A percentile compares a stretch with the other conserved stretches of the same genome.
These are phyloP conservation scores for Podarcis lilfordi DNA, from an alignment of 2,797 vertebrate genomes.

Conservation along the genomic window DNA sequence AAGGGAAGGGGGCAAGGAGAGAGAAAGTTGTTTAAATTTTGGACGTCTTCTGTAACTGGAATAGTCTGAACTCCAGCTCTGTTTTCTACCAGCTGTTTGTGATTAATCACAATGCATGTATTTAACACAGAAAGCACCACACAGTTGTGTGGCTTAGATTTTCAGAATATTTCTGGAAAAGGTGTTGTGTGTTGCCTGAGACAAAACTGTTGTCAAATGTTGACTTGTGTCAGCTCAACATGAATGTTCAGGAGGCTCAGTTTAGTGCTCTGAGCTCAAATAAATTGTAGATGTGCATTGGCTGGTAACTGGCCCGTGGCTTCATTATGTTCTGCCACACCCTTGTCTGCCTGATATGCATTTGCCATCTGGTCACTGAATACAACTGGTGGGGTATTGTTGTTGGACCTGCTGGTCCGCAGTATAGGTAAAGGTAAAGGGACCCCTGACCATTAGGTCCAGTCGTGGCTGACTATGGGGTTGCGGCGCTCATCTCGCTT, in stretches of 20 bases:
- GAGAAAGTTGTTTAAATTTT: slow-evolving; percentile 51
- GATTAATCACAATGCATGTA: slow-evolving; percentile 9
- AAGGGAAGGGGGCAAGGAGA: background rate
- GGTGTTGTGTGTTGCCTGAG: background rate
- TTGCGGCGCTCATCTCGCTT: no score
- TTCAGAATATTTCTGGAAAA: slow-evolving; percentile 32
- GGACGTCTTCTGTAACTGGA: background rate
- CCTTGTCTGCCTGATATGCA: background rate
- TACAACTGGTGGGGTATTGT: background rate
- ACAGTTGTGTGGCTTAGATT: slow-evolving; percentile 15
- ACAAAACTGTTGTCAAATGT: background rate
- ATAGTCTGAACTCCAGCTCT: background rate
- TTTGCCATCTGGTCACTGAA: background rate
- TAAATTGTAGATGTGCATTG: background rate
- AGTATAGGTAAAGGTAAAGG: no score
- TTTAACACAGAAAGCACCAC: slow-evolving; percentile 1
- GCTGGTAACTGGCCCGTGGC: background rate
- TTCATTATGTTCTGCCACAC: background rate
- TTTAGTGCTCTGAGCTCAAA: background rate
- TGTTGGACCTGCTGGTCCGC: background rate
- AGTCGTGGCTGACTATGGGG: no score
- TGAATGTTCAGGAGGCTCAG: background rate
- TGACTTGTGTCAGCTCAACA: background rate
- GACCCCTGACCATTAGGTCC: no score
- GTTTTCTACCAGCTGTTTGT: slow-evolving; percentile 11